These are phyloP conservation scores for Tragelaphus imberbis DNA, from an alignment of 2,113 vertebrate species.

Conservation along the genomic window DNA sequence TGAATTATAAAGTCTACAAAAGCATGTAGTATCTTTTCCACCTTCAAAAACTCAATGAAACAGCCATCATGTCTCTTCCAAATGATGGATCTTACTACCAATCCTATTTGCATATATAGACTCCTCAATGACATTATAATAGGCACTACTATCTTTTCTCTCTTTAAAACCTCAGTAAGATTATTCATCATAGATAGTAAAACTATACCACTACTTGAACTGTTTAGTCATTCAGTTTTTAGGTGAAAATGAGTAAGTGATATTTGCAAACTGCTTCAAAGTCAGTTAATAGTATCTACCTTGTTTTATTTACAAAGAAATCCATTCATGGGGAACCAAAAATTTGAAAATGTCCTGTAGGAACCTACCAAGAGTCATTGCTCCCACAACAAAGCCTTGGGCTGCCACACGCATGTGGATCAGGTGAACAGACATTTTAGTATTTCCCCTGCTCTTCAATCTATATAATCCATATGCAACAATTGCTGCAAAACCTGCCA, in stretches of 20 bases:
- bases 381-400: slow-evolving; percentile 94
- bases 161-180: no score
- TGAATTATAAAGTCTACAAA: not conserved
- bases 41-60: not conserved
- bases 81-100: not conserved
- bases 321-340: not conserved
- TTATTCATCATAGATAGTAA: not conserved
- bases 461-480: slow-evolving; percentile 88
- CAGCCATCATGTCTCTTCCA: not conserved
- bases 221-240: not conserved
- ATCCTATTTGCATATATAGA: not conserved
- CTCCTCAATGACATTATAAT: not conserved
- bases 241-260: not conserved
- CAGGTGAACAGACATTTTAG: slow-evolving; percentile 93
- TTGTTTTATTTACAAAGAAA: not conserved
- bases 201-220: not conserved
- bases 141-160: no score
- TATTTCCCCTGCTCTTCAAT: slow-evolving; percentile 87
- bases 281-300: not conserved
- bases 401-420: slow-evolving; percentile 96
- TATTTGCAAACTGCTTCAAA: not conserved
- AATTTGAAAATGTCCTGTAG: fast-evolving
- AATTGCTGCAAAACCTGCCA: slow-evolving; percentile 87
- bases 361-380: slow-evolving; percentile 89
- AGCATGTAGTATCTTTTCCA: not conserved